These are phyloP conservation scores for Conus canariensis DNA, from an alignment of 2,888 invertebrate species.

Conservation along the genomic window DNA sequence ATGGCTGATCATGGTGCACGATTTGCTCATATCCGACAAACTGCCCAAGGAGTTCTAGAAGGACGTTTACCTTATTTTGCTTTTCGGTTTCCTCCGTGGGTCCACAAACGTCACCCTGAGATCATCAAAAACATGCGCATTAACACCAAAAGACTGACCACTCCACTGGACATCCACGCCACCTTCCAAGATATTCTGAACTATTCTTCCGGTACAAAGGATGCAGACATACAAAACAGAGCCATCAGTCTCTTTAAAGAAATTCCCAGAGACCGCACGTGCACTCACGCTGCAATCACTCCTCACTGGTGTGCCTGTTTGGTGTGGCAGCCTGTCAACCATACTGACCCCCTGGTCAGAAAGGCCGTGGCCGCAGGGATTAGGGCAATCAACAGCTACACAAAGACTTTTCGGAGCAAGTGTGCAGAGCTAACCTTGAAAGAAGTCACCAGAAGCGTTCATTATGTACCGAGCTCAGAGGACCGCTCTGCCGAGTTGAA, in stretches of 20 bases:
- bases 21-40: conserved; percentile 89
- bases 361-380: conserved; percentile 81
- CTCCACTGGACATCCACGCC: conserved; percentile 93
- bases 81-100: conserved; percentile 87
- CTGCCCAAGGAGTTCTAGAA: conserved; percentile 94
- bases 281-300: conserved; percentile 92
- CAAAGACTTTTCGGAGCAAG: conserved; percentile 79
- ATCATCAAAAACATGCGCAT: conserved; percentile 82
- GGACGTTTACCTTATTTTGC: conserved; percentile 93
- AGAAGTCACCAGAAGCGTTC: conserved; percentile 86
- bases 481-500: not conserved
- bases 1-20: conserved; percentile 95
- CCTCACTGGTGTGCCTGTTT: conserved; percentile 98
- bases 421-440: conserved; percentile 80
- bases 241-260: conserved; percentile 74
- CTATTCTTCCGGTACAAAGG: conserved; percentile 70
- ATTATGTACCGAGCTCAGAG: conserved; percentile 77
- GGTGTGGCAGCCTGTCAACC: conserved; percentile 86
- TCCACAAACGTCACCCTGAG: conserved; percentile 83
- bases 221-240: conserved; percentile 63
- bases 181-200: conserved; percentile 87
- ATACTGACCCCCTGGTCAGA: conserved; percentile 80
- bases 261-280: conserved; percentile 86
- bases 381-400: conserved; percentile 82
- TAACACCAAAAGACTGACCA: conserved; percentile 87